Conservation (phyloP, 2,113 vertebrate genomes). For the Lophura nycthemera region DNA sequence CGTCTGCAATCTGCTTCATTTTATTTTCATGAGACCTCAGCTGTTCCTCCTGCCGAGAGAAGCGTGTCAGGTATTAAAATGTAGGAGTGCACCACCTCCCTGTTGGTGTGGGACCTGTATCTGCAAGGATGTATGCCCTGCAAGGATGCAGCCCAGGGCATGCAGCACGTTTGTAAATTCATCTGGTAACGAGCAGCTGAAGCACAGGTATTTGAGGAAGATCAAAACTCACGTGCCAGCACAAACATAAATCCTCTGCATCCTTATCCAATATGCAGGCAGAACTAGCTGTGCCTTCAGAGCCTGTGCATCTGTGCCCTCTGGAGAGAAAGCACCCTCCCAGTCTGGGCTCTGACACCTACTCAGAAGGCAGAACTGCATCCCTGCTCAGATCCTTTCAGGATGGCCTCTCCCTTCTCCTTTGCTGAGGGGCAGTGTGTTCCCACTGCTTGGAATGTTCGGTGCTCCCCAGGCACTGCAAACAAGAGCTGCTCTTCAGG, state of each 20-base stretch:
- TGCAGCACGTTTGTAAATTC: background rate
- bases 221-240: background rate
- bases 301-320: background rate
- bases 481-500: background rate
- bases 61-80: conserved; percentile 2
- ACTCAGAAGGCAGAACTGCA: background rate
- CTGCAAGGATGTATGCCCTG: background rate
- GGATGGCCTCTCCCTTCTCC: background rate
- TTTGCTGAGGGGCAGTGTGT: background rate
- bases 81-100: background rate
- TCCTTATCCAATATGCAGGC: background rate
- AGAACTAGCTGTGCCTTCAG: background rate
- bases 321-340: background rate
- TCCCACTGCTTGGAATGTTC: background rate
- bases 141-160: background rate
- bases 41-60: conserved; percentile 89
- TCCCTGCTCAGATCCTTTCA: background rate
- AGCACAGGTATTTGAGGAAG: background rate
- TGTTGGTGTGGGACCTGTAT: background rate
- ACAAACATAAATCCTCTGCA: background rate
- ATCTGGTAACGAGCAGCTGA: conserved; percentile 13
- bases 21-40: conserved; percentile 95
- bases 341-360: background rate
- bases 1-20: conserved; percentile 92
- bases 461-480: background rate